phyloP scores from a whole-genome alignment of 1,140 invertebrate species.

The Xylocopa sonorina region DNA sequence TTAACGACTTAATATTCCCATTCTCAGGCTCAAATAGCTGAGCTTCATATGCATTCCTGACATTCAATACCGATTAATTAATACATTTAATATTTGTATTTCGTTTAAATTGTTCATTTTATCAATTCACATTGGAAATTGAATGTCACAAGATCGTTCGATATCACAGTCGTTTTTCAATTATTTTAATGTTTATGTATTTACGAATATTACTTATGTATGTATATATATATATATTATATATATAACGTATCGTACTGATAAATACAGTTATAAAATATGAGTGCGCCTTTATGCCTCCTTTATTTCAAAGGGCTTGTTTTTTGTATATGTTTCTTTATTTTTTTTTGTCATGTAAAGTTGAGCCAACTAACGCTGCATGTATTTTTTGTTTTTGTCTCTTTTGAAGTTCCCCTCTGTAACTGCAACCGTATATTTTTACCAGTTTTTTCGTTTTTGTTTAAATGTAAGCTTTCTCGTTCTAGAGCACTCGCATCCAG shows the following conservation, averaged over 20 bases:
- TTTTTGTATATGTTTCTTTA: constrained; percentile 56
- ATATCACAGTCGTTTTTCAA: constrained; percentile 82
- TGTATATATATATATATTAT: constrained; percentile 80
- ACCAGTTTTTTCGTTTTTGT: constrained; percentile 50
- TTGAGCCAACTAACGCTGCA: constrained; percentile 54
- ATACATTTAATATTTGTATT: constrained; percentile 74
- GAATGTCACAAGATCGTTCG: constrained; percentile 82
- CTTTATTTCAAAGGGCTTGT: constrained; percentile 50
- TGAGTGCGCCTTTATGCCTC: constrained; percentile 67
- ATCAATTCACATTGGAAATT: constrained; percentile 78
- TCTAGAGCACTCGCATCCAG: constrained; percentile 54
- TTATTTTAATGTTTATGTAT: constrained; percentile 78
- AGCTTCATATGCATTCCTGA: constrained; percentile 67
- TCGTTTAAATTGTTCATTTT: constrained; percentile 72
- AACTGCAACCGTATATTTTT: constrained; percentile 80
- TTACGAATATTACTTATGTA: constrained; percentile 78
- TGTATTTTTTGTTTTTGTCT: constrained; percentile 27
- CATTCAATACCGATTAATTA: constrained; percentile 76
- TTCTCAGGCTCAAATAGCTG: constrained; percentile 68
- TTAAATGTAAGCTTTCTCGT: constrained; percentile 30
- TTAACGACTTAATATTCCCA: constrained; percentile 79
- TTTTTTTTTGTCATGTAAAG: constrained; percentile 34
- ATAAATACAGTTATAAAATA: constrained; percentile 81
- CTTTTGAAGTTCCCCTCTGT: constrained; percentile 68
- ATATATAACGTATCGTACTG: constrained; percentile 77